Conservation (phyloP, 2,797 vertebrate genomes). For the Spea hammondii region DNA sequence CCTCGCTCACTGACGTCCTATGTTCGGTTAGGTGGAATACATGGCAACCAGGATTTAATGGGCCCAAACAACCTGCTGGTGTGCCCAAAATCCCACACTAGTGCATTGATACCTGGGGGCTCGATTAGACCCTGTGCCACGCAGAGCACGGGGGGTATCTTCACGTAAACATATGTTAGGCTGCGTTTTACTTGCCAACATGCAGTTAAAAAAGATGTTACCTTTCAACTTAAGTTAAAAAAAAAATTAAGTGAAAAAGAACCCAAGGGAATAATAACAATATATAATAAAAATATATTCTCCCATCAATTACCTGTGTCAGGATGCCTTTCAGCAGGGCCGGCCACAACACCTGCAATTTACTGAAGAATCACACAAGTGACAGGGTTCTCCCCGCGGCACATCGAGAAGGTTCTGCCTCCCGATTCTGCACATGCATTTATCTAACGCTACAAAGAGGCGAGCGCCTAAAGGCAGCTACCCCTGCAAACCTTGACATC, state of each 20-base stretch:
- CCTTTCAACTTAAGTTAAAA: constrained; percentile 33
- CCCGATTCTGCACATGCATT: constrained; percentile 22
- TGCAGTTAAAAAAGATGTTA: constrained; percentile 32
- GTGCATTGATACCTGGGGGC: not conserved
- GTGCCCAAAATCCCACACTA: too few relatives aligned
- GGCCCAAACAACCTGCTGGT: too few relatives aligned
- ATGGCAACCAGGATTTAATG: too few relatives aligned
- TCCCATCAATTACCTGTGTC: constrained; percentile 48
- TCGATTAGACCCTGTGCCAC: not conserved
- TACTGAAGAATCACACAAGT: constrained; percentile 41
- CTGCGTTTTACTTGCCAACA: not conserved
- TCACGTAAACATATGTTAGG: too few relatives aligned
- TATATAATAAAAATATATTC: constrained; percentile 48
- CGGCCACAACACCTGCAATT: constrained; percentile 47
- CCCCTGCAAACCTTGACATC: too few relatives aligned
- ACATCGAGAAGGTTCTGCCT: constrained; percentile 31
- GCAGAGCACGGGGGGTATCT: too few relatives aligned
- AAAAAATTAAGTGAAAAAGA: constrained; percentile 18
- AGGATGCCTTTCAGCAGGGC: constrained; percentile 47
- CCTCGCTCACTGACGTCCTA: too few relatives aligned
- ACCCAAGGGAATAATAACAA: constrained; percentile 43
- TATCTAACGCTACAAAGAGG: constrained; percentile 36
- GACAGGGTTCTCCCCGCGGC: constrained; percentile 42
- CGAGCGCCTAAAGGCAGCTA: constrained; percentile 5
- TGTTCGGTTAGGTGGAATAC: too few relatives aligned